These are phyloP conservation scores for Melanaphis sacchari DNA, from an alignment of 1,140 invertebrate species.

Conservation along the genomic window DNA sequence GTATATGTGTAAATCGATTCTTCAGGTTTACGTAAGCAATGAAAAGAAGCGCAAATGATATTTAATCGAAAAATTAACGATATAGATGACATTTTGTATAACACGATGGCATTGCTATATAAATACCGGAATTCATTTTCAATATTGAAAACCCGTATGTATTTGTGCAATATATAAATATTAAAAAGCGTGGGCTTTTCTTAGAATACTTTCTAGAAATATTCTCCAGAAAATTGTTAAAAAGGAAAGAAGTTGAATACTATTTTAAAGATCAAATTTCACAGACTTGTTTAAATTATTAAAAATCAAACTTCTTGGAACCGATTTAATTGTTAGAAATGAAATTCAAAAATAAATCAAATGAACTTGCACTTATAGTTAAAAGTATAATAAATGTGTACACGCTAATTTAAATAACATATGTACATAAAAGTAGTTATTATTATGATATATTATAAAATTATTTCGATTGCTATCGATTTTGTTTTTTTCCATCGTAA, in stretches of 20 bases:
- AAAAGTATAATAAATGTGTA: not conserved
- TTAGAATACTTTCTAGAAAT: not conserved
- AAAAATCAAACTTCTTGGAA: not conserved
- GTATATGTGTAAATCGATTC: not conserved
- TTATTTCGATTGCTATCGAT: no score
- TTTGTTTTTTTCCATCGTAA: no score
- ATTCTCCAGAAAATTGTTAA: no score
- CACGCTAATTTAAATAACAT: no score
- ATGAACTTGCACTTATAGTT: not conserved
- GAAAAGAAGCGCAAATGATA: not conserved
- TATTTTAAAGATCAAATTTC: no score
- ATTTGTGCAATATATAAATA: not conserved
- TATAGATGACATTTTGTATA: no score
- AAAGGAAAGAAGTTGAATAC: no score
- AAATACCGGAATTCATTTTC: no score
- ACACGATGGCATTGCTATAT: no score
- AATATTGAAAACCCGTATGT: not conserved
- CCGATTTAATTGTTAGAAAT: not conserved
- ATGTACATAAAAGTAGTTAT: not conserved
- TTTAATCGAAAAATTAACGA: not conserved
- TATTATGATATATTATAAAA: not conserved
- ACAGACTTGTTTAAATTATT: not conserved
- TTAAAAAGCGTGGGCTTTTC: not conserved
- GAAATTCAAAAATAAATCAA: not conserved
- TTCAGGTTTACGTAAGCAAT: not conserved